Evolutionary conservation across 2,888 invertebrate species (phyloP), one percentile per base, ranked within the genome.

Genomic region (Podotricha telesiphe): DNA sequence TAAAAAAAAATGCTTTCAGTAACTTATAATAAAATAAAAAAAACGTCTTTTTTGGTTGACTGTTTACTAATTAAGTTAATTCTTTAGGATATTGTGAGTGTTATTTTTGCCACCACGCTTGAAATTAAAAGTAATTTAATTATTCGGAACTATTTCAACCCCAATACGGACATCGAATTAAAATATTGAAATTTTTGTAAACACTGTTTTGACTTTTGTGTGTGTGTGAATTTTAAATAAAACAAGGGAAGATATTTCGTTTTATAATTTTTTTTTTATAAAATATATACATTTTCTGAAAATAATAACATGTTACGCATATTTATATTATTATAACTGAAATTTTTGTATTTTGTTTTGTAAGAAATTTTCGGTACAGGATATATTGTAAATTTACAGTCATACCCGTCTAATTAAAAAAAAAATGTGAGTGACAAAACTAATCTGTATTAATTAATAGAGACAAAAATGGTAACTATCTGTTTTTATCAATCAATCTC

Each of bases 241-340:
- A 73, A 73, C 70, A 73, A 69, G 77, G 77, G 76, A 77, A 77
- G 76, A 76, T 77, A 74, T 40, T 50, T 45, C 17, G 3, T 48
- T 37, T 55, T 64, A 66, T 68, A 69, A 53, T 59, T 64, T 65
- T 64, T 69, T 64, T 10, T n/a, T n/a, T n/a, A n/a, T n/a, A n/a
- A n/a, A n/a, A n/a, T n/a, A n/a, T n/a, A n/a, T n/a, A n/a, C n/a
- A n/a, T n/a, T n/a, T n/a, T n/a, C n/a, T n/a, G n/a, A n/a, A n/a
- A n/a, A n/a, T n/a, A n/a, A n/a, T n/a, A n/a, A n/a, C n/a, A n/a
- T n/a, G n/a, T n/a, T n/a, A n/a, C n/a, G n/a, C n/a, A n/a, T n/a
- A n/a, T 45, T 47, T 1, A 5, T 22, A 22, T 28, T 28, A 4
- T 28, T 28, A 6, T 4, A 28, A 28, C 28, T 28, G 3, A 4